Base-by-base conservation (phyloP, 23 tunicate genomes). In the Diplosoma virens region DNA sequence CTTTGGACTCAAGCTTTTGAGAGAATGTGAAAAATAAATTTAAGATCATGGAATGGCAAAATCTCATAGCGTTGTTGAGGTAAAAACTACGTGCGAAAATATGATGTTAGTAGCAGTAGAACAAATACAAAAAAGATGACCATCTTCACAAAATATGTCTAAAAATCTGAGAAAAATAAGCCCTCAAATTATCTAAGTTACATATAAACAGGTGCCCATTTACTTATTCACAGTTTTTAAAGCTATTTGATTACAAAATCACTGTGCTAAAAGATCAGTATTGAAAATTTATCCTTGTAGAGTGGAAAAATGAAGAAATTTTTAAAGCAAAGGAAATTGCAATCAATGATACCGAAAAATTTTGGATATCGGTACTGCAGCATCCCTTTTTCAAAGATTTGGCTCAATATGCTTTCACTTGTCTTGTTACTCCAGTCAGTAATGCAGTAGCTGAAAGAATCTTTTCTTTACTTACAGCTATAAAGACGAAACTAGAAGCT, bases 21-120 rank as follows among this genome's bases (percentile, higher is more conserved):
- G 55, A 59, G 71, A 77, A 60, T 77, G 81, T 36, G 32, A 33
- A 23, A 77, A 77, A 21, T 11, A 34, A 36, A 5, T 74, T 5
- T 45, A 74, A 54, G 25, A 53, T 17, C 6, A 74, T 26, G 64
- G 25, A 20, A 9, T 21, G 25, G 64, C 16, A 21, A 6, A 23
- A 56, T 16, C 21, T 56, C 64, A 9, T 21, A n/a, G 37, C 26
- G 27, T 6, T 22, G 76, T 22, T 70, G 76, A 11, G n/a, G n/a
- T n/a, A n/a, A n/a, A n/a, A n/a, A n/a, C n/a, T n/a, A n/a, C n/a
- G n/a, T n/a, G n/a, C n/a, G 16, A 22, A 37, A 36, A 7, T 4
- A 37, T 52, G 67, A 46, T 73, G 79, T 25, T 25, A 33, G 79
- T 25, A 73, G 79, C 79, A 4, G 21, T 55, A 4, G 24, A 55